Conservation (phyloP, 2,797 vertebrate genomes). For the Melanotaenia maccullochi region DNA sequence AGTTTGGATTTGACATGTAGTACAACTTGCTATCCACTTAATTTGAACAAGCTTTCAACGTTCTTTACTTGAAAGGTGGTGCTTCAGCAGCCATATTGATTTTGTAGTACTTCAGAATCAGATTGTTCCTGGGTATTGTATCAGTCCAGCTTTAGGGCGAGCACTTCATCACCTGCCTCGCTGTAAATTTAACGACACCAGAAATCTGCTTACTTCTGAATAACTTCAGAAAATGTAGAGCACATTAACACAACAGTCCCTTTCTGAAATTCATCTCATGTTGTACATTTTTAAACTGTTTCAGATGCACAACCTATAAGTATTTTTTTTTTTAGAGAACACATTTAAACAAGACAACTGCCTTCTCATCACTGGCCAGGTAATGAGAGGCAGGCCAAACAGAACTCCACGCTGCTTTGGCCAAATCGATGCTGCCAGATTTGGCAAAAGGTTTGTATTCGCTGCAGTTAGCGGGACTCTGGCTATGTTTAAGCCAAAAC, state of each 20-base stretch:
- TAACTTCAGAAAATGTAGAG: background rate
- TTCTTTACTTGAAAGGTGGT: constrained; percentile 5
- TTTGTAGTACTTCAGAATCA: constrained; percentile 11
- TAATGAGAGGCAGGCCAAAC: constrained; percentile 49
- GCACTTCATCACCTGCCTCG: background rate
- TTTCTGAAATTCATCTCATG: background rate
- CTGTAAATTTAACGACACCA: background rate
- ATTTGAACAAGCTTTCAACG: background rate
- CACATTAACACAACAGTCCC: background rate
- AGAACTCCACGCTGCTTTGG: constrained; percentile 35
- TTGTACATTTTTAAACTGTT: background rate
- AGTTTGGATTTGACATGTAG: constrained; percentile 4
- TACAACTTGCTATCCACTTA: background rate
- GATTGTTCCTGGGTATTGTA: background rate
- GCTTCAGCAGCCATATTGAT: background rate
- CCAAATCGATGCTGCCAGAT: too few species aligned
- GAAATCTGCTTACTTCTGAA: background rate
- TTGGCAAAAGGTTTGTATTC: constrained; percentile 1
- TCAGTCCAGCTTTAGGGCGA: background rate
- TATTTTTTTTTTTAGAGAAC: background rate
- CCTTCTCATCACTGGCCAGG: constrained; percentile 46
- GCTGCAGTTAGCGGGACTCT: constrained; percentile 36
- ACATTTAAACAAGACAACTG: constrained; percentile 21
- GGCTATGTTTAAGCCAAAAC: constrained; percentile 38
- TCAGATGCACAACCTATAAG: constrained; percentile 2